Base-by-base conservation (phyloP, 2,797 vertebrate species). In the Microhierax caerulescens region DNA sequence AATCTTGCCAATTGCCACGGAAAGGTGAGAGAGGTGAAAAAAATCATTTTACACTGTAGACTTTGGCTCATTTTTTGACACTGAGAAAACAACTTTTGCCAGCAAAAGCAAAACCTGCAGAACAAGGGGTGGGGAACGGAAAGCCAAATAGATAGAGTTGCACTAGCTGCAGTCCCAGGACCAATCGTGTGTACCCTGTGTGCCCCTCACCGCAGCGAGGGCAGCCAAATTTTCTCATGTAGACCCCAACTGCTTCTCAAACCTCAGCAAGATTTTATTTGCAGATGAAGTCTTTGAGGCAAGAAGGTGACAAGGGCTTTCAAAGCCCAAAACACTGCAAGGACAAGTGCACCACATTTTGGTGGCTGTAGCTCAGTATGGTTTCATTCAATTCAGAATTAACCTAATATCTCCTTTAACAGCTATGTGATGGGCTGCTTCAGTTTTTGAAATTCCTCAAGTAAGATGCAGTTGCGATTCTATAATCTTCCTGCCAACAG, bases 1-100 rank as follows among this genome's bases (percentile, higher is more conserved):
- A 89, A 91, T 97, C 96, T 95, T 97, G 95, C 96, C 97, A 96
- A 96, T 96, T 95, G 95, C 94, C 74, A 89, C 4, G 3, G 90
- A 96, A 97, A 97, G 96, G 97, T 97, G 96, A 97, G 88, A 94
- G 78, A 96, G 96, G 97, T 97, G 97, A 97, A 90, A 94, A 95
- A 93, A 95, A 97, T 96, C 90, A 93, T 95, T 97, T 96, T 95
- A 78, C 74, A 79, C 88, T 95, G 92, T 95, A 93, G 96, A 84
- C 95, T 94, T 95, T 89, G 93, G 93, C 95, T 97, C 88, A 4
- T 91, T 96, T 96, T 91, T 88, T 97, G 95, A 96, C 95, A 92
- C 92, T 89, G 88, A 95, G 96, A 97, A 97, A 97, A 96, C 89
- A 95, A 91, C 83, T 95, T 94, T 77, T 95, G 92, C 95, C 95